phyloP scores from a whole-genome alignment of 2,888 invertebrate species.

The Galeopsomyia nigrocyanea region DNA sequence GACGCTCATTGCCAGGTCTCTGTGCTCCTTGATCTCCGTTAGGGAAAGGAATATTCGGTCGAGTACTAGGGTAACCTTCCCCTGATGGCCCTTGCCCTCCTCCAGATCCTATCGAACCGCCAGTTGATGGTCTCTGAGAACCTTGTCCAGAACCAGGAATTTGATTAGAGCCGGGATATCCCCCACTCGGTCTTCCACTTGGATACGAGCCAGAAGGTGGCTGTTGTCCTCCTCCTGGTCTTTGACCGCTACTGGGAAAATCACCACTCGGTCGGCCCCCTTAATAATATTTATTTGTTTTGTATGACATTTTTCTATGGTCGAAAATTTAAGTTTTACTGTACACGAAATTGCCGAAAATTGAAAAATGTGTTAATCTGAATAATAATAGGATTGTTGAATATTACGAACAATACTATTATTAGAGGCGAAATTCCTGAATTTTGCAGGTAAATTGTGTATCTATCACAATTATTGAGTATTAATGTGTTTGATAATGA shows the following conservation, averaged over 20 bases:
- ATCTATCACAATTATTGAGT: too few species aligned
- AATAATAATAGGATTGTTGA: too few species aligned
- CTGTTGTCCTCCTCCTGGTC: slow-evolving; percentile 49
- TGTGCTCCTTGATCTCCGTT: slow-evolving; percentile 50
- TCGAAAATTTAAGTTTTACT: too few species aligned
- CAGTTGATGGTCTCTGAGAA: slow-evolving; percentile 53
- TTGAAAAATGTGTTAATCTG: neutral
- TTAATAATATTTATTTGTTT: slow-evolving; percentile 48
- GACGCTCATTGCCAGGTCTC: slow-evolving; percentile 47
- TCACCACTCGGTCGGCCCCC: slow-evolving; percentile 50
- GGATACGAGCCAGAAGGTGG: slow-evolving; percentile 48
- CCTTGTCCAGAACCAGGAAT: slow-evolving; percentile 53
- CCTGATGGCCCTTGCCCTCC: slow-evolving; percentile 59
- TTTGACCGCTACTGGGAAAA: slow-evolving; percentile 51
- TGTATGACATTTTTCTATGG: slow-evolving; percentile 23
- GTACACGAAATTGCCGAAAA: too few species aligned
- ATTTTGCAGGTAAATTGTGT: too few species aligned
- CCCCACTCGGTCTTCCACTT: slow-evolving; percentile 52
- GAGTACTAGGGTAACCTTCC: slow-evolving; percentile 56
- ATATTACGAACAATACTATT: too few species aligned
- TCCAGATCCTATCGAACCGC: slow-evolving; percentile 54
- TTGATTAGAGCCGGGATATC: slow-evolving; percentile 49
- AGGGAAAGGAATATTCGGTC: slow-evolving; percentile 54
- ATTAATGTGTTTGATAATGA: neutral
- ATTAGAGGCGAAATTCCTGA: too few species aligned